phyloP scores from a whole-genome alignment of 2,113 vertebrate genomes.

The Rhadina sibilatrix region DNA sequence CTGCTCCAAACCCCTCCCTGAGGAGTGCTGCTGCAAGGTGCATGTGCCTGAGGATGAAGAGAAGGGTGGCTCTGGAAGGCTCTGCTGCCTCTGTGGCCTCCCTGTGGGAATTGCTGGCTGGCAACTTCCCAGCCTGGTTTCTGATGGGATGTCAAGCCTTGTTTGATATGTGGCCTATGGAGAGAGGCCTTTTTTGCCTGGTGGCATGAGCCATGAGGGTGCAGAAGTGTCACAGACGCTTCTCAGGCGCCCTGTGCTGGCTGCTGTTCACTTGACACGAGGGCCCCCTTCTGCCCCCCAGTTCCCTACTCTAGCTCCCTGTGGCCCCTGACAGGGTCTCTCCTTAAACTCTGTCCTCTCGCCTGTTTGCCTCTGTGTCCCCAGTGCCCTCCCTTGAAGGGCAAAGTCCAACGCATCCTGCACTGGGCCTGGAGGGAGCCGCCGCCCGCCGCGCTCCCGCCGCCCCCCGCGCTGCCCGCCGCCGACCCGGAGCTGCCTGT shows the following conservation, averaged over 20 bases:
- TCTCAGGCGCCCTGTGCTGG: background rate
- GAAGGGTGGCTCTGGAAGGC: background rate
- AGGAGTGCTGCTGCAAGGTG: accelerated
- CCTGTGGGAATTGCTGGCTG: background rate
- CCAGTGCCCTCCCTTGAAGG: conserved; percentile 95
- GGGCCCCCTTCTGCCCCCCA: background rate
- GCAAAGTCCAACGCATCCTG: conserved; percentile 97
- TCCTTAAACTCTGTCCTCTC: background rate
- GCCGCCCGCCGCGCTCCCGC: conserved; percentile 20
- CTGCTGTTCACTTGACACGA: accelerated
- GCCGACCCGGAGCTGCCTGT: conserved; percentile 57
- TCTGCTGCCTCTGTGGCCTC: background rate
- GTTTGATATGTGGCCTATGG: background rate
- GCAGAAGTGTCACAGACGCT: background rate
- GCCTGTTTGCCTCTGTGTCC: background rate
- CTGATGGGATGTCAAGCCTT: background rate
- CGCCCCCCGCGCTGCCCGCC: conserved; percentile 53
- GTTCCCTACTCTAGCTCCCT: background rate
- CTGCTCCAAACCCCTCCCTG: background rate
- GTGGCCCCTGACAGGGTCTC: background rate
- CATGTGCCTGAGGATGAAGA: accelerated
- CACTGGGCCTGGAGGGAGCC: conserved; percentile 96
- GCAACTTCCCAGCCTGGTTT: background rate
- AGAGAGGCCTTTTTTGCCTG: background rate
- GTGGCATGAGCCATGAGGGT: background rate